Base-by-base conservation (phyloP, 2,888 invertebrate genomes). In the Limnephilus lunatus region DNA sequence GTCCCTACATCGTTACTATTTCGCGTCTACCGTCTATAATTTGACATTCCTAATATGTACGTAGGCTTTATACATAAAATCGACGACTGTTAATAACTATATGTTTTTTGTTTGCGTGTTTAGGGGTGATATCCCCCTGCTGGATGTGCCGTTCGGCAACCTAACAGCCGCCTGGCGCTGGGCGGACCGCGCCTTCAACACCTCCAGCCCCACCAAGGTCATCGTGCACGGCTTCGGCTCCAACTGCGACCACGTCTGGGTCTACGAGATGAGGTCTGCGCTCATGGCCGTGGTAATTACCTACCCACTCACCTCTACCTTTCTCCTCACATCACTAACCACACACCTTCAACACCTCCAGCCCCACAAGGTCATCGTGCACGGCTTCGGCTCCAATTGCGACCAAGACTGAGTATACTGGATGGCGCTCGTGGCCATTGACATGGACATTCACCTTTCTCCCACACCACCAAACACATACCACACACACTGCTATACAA, bases 151-250 rank as follows among this genome's bases (percentile, higher is more conserved):
- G 1, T 98, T 98, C 92, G 96, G 97, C 94, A 97, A 98, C 95
- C 97, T 97, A 96, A 97, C 97, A 0, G 96, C 97, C 2, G 97
- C 98, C 9, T 97, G 97, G 96, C 96, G 95, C 94, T 97, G 97
- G 97, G 97, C 97, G 1, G 95, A 96, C 92, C 96, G 97, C 32
- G 96, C 97, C 44, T 98, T 98, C 95, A 97, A 98, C 94, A 95
- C 96, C 9, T 96, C 96, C 89, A 95, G 96, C 5, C 97, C 97
- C 0, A 98, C 98, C 25, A 97, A 98, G 94, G 97, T 99, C 93
- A 98, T 99, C 94, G 98, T 99, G 0, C 99, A 99, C 94, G 99
- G 99, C 3, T 99, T 99, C 95, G 98, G 99, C 0, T 98, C 98
- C 92, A 98, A 98, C 94, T 99, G 99, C 95, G 97, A 98, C 91